Base-by-base conservation (phyloP, 2,888 invertebrate genomes). In the Therioaphis trifolii region DNA sequence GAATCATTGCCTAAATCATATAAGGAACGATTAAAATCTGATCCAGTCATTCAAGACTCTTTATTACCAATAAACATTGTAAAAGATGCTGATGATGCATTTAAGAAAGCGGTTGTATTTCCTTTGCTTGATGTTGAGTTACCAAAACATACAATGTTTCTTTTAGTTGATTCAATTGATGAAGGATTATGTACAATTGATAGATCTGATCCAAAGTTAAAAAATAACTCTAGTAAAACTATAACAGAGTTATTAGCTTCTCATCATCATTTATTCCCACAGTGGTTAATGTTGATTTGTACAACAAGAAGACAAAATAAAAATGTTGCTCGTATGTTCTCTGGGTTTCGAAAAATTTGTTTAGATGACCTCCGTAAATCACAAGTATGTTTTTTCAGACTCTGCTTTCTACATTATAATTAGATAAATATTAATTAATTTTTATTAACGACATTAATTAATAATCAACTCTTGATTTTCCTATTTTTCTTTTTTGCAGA, bases 91-190 rank as follows among this genome's bases (percentile, higher is more conserved):
- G 97, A 97, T 87, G 96, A 96, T 87, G 96, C 96, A 80, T 94
- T 98, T 88, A 95, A 96, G 87, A 93, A 95, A 87, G 95, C 96
- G 0, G 90, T 98, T 0, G 89, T 98, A 24, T 95, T 95, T 87
- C 98, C 98, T 0, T 90, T 98, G 43, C 89, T 95, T 63, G 95
- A 96, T 88, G 92, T 97, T 11, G 94, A 94, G 84, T 96, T 97
- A 0, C 97, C 97, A 0, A 95, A 95, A 88, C 94, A 94, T 84
- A 93, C 94, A 27, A 90, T 96, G 84, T 93, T 97, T 87, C 90
- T 98, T 68, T 89, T 98, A 11, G 95, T 98, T 0, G 98, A 98
- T 88, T 97, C 96, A 0, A 94, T 98, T 29, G 97, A 98, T 88
- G 97, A 98, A 87, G 92, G 92, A 18, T 89, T 89, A 84, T 87